Conservation (phyloP, 1,140 invertebrate species). For the Acromyrmex charruanus region DNA sequence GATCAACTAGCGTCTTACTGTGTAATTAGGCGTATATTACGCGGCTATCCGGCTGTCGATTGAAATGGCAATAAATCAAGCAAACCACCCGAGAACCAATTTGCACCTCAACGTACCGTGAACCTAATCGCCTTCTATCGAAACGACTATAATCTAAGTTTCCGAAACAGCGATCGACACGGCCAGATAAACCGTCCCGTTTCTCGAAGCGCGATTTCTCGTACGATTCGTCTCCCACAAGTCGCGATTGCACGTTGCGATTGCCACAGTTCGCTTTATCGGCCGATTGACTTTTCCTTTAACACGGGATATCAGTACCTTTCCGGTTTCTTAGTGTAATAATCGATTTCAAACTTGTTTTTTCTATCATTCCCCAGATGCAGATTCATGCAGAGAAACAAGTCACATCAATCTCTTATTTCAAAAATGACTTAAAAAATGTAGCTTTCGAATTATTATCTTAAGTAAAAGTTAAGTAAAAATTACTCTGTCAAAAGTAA, state of each 20-base stretch:
- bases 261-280: conserved; percentile 47
- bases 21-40: conserved; percentile 61
- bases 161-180: conserved; percentile 69
- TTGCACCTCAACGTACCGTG: conserved; percentile 63
- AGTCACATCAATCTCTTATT: not conserved
- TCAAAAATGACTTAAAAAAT: too few relatives aligned
- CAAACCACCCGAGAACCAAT: conserved; percentile 59
- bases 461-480: too few relatives aligned
- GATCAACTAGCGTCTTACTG: conserved; percentile 53
- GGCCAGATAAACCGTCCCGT: conserved; percentile 62
- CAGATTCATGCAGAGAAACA: not conserved
- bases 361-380: not conserved
- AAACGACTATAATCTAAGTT: conserved; percentile 75
- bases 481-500: too few relatives aligned
- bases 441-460: too few relatives aligned
- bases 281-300: conserved; percentile 29
- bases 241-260: conserved; percentile 53
- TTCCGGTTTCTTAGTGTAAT: conserved; percentile 27
- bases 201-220: conserved; percentile 45
- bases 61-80: conserved; percentile 61
- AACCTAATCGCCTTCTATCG: conserved; percentile 67
- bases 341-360: conserved; percentile 25
- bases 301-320: conserved; percentile 18
- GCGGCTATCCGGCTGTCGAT: conserved; percentile 56
- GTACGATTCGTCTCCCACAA: conserved; percentile 49